Evolutionary conservation across 2,888 invertebrate genomes (phyloP), one percentile per base, ranked within the genome.

Genomic region (Ditylenchus weischeri): DNA sequence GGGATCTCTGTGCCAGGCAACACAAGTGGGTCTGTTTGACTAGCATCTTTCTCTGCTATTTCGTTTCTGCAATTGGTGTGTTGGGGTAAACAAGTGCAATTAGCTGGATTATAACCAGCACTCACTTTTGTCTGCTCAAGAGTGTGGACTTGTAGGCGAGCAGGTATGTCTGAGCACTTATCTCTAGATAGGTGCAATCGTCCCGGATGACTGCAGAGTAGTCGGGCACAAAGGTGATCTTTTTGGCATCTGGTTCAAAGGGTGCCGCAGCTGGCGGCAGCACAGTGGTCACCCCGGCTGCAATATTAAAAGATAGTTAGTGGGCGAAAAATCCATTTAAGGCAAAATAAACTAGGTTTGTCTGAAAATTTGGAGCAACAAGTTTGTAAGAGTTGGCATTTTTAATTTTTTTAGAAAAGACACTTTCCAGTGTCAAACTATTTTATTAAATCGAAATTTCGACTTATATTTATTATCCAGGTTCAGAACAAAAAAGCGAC

Each of bases 151-250:
- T 77, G 74, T 76, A 79, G 43, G 81, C 81, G 23, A 75, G 63
- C 8, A 76, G 66, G 68, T 80, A 79, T 23, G 75, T 73, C 15
- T 75, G 69, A 10, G 78, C 78, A 0, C 74, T 67, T 57, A 81
- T 72, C 62, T 81, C 79, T 57, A 78, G 69, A 73, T 77, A 81
- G 1, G 79, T 79, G 60, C 81, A 81, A 47, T 78, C 77, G 58
- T 78, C 76, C 1, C 74, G 66, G 11, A 81, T 75, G 3, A 72
- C 73, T 4, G 77, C 77, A 21, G 76, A 72, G 62, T 75, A 82
- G 60, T 82, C 81, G 13, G 81, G 80, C 13, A 76, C 59, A 70
- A 81, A 81, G n/a, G 76, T 75, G 58, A 75, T 68, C 50, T 73
- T 72, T 67, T 78, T 75, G 64, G 60, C 61, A 43, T 67, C 71